phyloP scores from a whole-genome alignment of 2,113 vertebrate species.

The Phalacrocorax carbo region DNA sequence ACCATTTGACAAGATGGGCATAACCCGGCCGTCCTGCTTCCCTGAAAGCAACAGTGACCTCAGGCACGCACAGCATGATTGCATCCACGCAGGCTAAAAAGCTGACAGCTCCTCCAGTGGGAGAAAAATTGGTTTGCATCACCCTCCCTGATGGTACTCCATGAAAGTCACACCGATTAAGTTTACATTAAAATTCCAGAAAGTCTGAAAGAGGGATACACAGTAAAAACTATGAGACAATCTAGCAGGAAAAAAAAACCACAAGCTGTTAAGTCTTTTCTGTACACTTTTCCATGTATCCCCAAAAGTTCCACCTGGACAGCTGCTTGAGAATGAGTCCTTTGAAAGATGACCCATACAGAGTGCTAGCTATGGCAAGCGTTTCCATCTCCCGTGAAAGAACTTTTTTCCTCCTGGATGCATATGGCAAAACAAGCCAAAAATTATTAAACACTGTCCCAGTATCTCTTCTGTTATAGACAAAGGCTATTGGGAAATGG shows the following conservation, averaged over 20 bases:
- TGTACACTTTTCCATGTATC: background rate
- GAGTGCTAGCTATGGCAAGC: background rate
- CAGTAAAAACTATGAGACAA: background rate
- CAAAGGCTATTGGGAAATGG: constrained; percentile 4
- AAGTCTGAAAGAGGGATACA: background rate
- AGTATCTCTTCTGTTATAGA: background rate
- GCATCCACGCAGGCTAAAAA: background rate
- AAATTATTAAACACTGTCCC: background rate
- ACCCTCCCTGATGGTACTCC: background rate
- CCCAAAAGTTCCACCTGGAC: background rate
- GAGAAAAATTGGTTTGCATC: background rate
- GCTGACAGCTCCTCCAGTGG: background rate
- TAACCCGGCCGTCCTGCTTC: background rate
- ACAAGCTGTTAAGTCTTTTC: background rate
- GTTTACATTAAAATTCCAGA: background rate
- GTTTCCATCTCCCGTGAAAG: background rate
- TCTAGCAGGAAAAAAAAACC: background rate
- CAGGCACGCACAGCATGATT: fast-evolving
- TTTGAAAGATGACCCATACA: background rate
- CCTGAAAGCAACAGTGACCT: background rate
- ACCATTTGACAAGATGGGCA: background rate
- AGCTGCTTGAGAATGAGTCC: background rate
- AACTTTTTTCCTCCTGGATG: background rate
- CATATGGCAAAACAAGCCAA: background rate
- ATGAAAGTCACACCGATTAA: background rate